Conservation (phyloP, 2,888 invertebrate species). For the Ophioninae sp. region DNA sequence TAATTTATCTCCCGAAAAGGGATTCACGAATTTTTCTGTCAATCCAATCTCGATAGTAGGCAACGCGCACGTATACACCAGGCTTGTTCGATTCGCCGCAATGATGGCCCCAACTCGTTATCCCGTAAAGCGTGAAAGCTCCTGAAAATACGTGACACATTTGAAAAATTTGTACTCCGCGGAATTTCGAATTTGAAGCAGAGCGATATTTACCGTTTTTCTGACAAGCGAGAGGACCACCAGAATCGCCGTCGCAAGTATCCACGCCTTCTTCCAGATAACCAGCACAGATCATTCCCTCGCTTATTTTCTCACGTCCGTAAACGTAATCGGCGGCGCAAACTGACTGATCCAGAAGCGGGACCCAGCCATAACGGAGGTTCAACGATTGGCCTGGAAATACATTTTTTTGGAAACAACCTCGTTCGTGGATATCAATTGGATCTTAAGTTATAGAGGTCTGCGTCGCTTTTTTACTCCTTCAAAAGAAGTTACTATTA, state of each 20-base stretch:
- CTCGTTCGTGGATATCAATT: no score
- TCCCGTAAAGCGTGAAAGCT: conserved; percentile 86
- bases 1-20: conserved; percentile 70
- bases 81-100: conserved; percentile 89
- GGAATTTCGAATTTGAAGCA: neutral
- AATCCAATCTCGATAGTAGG: conserved; percentile 87
- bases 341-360: conserved; percentile 85
- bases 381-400: conserved; percentile 84
- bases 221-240: conserved; percentile 90
- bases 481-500: no score
- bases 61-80: conserved; percentile 87
- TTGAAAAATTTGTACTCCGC: neutral
- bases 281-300: conserved; percentile 92
- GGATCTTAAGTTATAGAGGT: no score
- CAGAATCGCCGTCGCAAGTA: conserved; percentile 92
- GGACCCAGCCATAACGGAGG: conserved; percentile 87
- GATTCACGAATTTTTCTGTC: conserved; percentile 82
- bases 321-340: conserved; percentile 87
- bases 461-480: no score
- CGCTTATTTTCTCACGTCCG: conserved; percentile 84
- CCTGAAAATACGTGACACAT: conserved; percentile 79
- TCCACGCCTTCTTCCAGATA: conserved; percentile 89
- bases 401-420: neutral
- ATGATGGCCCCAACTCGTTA: conserved; percentile 90
- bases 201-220: conserved; percentile 82